Evolutionary conservation across 2,888 invertebrate species (phyloP).

Genomic region (Gari tellinella): DNA sequence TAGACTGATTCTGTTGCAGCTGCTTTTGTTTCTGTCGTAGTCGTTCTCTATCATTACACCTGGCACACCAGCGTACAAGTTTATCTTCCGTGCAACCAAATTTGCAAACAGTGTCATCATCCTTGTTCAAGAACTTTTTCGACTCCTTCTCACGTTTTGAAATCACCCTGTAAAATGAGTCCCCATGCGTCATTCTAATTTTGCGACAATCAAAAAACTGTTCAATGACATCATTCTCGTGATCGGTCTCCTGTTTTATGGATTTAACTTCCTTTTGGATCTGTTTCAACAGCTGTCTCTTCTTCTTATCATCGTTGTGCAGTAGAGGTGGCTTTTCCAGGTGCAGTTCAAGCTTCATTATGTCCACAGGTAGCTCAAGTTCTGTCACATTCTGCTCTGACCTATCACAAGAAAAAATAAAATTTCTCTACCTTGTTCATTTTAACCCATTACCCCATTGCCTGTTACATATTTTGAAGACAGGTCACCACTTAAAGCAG

Average conservation of each 20-base stretch:
- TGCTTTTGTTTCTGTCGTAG: constrained; percentile 39
- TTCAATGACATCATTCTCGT: constrained; percentile 5
- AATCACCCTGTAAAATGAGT: constrained; percentile 35
- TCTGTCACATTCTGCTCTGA: too few relatives aligned
- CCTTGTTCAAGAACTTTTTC: constrained; percentile 39
- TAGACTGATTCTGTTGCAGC: constrained; percentile 31
- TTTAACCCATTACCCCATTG: too few relatives aligned
- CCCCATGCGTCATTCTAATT: constrained; percentile 41
- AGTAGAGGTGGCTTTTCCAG: constrained; percentile 92
- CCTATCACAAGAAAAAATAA: too few relatives aligned
- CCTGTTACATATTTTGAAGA: too few relatives aligned
- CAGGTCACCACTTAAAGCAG: too few relatives aligned
- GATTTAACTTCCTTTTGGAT: constrained; percentile 50
- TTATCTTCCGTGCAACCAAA: constrained; percentile 54
- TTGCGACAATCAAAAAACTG: constrained; percentile 42
- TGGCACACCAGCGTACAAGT: constrained; percentile 54
- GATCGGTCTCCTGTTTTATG: constrained; percentile 3
- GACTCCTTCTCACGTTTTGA: constrained; percentile 40
- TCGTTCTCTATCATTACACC: constrained; percentile 56
- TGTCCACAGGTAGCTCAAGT: constrained; percentile 88
- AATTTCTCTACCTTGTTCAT: too few relatives aligned
- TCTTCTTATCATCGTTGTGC: constrained; percentile 91
- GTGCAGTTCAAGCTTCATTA: constrained; percentile 93
- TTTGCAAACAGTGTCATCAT: constrained; percentile 31
- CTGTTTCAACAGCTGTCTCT: constrained; percentile 80